Conservation (phyloP, 1,140 invertebrate genomes). For the Metaphire vulgaris region DNA sequence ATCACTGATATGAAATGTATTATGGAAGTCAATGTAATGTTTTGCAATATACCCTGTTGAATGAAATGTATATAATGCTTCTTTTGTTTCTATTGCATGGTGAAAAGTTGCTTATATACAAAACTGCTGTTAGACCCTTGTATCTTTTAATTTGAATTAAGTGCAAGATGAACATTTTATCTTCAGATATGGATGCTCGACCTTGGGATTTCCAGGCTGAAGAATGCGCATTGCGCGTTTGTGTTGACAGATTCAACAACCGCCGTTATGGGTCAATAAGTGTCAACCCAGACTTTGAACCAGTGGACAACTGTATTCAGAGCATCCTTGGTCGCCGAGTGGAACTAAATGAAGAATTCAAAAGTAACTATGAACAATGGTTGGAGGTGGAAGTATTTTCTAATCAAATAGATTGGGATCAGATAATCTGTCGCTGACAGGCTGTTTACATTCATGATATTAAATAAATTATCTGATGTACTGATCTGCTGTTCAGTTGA, state of each 20-base stretch:
- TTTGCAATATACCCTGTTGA: too few species aligned
- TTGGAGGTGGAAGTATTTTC: slow-evolving; percentile 92
- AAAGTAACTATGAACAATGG: slow-evolving; percentile 93
- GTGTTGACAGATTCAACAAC: slow-evolving; percentile 91
- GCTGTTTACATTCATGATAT: too few species aligned
- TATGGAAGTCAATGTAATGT: too few species aligned
- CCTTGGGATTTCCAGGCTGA: slow-evolving; percentile 99
- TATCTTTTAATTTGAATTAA: too few species aligned
- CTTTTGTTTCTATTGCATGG: too few species aligned
- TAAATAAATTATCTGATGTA: background rate
- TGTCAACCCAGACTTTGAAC: slow-evolving; percentile 63
- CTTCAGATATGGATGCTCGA: slow-evolving; percentile 81
- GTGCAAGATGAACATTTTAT: background rate
- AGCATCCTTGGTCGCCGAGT: slow-evolving; percentile 67
- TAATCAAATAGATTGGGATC: slow-evolving; percentile 62
- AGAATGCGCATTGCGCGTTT: slow-evolving; percentile 84
- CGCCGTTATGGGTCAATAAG: slow-evolving; percentile 66
- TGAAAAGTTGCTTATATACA: too few species aligned
- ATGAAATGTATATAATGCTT: too few species aligned
- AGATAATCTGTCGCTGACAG: slow-evolving; percentile 47
- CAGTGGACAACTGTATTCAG: slow-evolving; percentile 75
- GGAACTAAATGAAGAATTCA: slow-evolving; percentile 89
- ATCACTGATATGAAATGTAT: too few species aligned
- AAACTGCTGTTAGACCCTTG: too few species aligned
- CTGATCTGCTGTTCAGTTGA: background rate